Conservation (phyloP, 1,140 invertebrate genomes). For the Pseudobourletiella spinata region DNA sequence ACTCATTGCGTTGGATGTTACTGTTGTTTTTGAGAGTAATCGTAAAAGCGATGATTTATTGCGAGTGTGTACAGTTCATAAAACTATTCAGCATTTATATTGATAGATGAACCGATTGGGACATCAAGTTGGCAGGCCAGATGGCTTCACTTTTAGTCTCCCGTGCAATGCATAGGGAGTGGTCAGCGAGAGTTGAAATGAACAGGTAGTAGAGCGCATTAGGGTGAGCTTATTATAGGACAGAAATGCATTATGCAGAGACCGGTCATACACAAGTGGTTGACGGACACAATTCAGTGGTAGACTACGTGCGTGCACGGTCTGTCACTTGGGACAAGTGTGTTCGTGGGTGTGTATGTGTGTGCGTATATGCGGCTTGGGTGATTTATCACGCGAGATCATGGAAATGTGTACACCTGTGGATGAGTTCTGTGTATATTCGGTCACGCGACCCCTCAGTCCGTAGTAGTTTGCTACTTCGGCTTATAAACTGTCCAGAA, state of each 20-base stretch:
- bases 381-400: slow-evolving; percentile 4
- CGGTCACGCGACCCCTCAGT: slow-evolving; percentile 13
- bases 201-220: background rate
- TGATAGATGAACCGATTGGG: too few species aligned
- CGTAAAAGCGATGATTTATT: too few species aligned
- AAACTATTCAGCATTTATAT: too few species aligned
- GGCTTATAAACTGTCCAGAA: too few species aligned
- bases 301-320: background rate
- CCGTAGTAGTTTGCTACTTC: too few species aligned
- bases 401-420: slow-evolving; percentile 21
- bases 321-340: background rate
- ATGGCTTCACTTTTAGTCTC: background rate
- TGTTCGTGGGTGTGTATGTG: background rate
- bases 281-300: background rate
- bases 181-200: background rate
- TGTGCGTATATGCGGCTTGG: background rate
- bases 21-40: too few species aligned
- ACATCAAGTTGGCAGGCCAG: too few species aligned
- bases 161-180: background rate
- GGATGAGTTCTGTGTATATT: background rate
- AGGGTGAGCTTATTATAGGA: too few species aligned
- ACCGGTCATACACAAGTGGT: background rate
- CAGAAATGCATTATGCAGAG: too few species aligned
- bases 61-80: too few species aligned
- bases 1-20: too few species aligned